phyloP scores from a whole-genome alignment of 2,797 vertebrate species.

The Ctenochaetus hawaiiensis region DNA sequence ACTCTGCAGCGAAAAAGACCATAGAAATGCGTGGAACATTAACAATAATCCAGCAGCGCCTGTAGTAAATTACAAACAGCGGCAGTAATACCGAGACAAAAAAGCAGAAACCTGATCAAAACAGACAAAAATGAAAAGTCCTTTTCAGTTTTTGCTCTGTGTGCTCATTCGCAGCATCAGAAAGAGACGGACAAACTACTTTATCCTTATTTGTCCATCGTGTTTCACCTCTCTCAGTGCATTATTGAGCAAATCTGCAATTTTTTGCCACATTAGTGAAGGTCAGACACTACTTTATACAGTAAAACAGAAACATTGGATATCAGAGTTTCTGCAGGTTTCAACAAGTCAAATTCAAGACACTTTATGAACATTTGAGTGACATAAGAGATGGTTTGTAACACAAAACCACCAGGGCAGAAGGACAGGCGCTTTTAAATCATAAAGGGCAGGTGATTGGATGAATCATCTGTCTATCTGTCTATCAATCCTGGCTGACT shows the following conservation, averaged over 20 bases:
- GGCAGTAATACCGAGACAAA: not conserved
- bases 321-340: too few relatives aligned
- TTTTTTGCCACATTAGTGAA: conserved; percentile 3
- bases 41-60: conserved; percentile 25
- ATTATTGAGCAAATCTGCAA: conserved; percentile 20
- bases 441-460: too few relatives aligned
- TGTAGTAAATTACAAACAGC: conserved; percentile 24
- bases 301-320: too few relatives aligned
- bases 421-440: too few relatives aligned
- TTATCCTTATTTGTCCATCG: conserved; percentile 23
- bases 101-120: conserved; percentile 10
- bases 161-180: conserved; percentile 6
- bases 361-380: too few relatives aligned
- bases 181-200: conserved; percentile 3
- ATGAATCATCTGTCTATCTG: too few relatives aligned
- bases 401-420: too few relatives aligned
- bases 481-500: too few relatives aligned
- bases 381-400: too few relatives aligned
- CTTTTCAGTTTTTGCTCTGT: conserved; percentile 2
- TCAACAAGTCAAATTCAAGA: too few relatives aligned
- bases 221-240: not conserved
- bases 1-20: conserved; percentile 4
- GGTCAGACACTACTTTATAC: conserved; percentile 24
- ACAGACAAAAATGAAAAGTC: conserved; percentile 11
- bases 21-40: not conserved